A percentile compares a stretch with the other conserved stretches of the same genome.
phyloP scores from a whole-genome alignment of 1,140 invertebrate species.

The Drosophila arawakana region DNA sequence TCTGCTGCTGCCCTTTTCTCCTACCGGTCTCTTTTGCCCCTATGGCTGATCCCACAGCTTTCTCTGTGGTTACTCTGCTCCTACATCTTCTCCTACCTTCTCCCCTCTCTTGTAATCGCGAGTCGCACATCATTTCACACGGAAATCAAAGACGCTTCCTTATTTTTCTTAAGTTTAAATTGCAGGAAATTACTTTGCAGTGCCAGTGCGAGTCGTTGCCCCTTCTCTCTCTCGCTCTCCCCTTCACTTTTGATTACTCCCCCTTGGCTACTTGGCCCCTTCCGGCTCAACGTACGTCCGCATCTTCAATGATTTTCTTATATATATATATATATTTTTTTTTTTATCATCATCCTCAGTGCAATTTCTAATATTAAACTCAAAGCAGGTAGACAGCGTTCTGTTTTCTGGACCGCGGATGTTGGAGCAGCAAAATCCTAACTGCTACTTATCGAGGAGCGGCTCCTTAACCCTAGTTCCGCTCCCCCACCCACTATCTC shows the following conservation, averaged over 20 bases:
- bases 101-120: conserved; percentile 13
- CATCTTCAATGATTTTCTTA: conserved; percentile 29
- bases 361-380: conserved; percentile 76
- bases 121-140: conserved; percentile 71
- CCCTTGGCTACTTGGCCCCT: not conserved
- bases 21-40: too few species aligned
- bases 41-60: too few species aligned
- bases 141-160: conserved; percentile 83
- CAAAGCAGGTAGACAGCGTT: conserved; percentile 55
- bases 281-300: conserved; percentile 6
- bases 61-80: too few species aligned
- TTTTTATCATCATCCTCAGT: conserved; percentile 41
- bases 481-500: not conserved
- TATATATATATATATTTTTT: not conserved
- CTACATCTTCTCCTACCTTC: too few species aligned
- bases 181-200: conserved; percentile 81
- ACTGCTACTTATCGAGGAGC: conserved; percentile 79
- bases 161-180: conserved; percentile 83
- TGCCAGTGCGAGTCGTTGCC: conserved; percentile 40
- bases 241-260: not conserved
- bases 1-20: too few species aligned
- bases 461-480: conserved; percentile 1
- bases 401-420: conserved; percentile 56
- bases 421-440: conserved; percentile 75
- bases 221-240: not conserved